Evolutionary conservation across 2,113 vertebrate species (phyloP).

Genomic region (Albula goreensis): DNA sequence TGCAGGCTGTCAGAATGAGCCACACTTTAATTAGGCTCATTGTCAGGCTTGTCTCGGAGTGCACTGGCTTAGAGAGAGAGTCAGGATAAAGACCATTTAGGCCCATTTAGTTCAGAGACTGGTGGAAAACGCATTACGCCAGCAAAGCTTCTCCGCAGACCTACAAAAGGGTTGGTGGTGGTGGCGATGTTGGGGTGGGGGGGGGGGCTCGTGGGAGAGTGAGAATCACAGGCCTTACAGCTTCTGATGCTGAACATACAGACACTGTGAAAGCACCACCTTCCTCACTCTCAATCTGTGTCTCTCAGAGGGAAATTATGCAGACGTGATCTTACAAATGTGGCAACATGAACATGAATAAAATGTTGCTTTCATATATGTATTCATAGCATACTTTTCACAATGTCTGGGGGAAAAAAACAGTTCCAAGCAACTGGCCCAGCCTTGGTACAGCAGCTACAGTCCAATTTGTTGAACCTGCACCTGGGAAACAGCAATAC

Average conservation of each 20-base stretch:
- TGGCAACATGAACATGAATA: no score
- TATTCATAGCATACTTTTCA: not conserved
- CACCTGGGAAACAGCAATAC: not conserved
- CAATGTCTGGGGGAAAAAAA: not conserved
- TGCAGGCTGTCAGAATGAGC: slow-evolving; percentile 51
- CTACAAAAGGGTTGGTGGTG: not conserved
- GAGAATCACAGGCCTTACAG: not conserved
- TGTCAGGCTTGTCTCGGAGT: slow-evolving; percentile 36
- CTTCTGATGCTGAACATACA: not conserved
- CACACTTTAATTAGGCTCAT: slow-evolving; percentile 61
- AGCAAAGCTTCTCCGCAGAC: not conserved
- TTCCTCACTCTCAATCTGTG: not conserved
- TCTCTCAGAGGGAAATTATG: not conserved
- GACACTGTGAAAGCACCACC: not conserved
- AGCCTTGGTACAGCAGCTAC: no score
- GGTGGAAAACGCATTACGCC: not conserved
- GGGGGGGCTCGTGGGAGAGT: not conserved
- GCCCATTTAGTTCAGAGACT: not conserved
- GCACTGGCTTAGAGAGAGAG: not conserved
- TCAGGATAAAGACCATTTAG: slow-evolving; percentile 3
- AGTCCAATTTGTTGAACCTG: not conserved
- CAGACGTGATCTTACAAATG: not conserved
- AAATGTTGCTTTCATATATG: no score
- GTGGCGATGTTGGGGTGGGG: not conserved
- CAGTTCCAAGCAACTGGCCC: no score